Evolutionary conservation across 2,113 vertebrate species (phyloP).

Genomic region (Nothobranchius furzeri): DNA sequence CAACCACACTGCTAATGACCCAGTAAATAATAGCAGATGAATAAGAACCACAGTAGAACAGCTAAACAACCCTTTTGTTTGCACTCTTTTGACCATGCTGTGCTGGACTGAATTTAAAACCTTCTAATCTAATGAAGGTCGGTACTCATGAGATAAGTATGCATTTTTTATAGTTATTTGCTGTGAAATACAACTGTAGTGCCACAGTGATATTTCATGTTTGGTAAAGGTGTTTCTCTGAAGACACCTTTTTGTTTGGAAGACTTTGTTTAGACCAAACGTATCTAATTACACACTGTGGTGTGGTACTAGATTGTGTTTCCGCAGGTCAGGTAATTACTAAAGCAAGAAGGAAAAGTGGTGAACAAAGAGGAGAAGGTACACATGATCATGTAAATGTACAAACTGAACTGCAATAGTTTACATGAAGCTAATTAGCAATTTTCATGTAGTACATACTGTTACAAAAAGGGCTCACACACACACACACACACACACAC

Average conservation of each 20-base stretch:
- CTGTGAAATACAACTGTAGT: background rate
- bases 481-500: no score
- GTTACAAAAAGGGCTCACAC: no score
- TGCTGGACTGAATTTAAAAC: conserved; percentile 1
- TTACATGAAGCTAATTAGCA: no score
- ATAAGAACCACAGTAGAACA: conserved; percentile 4
- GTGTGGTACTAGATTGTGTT: no score
- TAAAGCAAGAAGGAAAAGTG: background rate
- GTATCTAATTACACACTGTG: background rate
- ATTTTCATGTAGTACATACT: no score
- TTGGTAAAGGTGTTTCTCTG: no score
- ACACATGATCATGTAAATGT: no score
- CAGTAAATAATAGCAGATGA: background rate
- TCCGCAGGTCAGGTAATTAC: background rate
- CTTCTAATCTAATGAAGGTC: background rate
- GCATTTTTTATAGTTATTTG: background rate
- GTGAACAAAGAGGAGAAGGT: background rate
- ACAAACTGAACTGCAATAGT: no score
- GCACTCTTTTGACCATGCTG: conserved; percentile 11
- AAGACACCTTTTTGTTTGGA: background rate
- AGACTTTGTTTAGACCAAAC: background rate
- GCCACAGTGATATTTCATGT: no score
- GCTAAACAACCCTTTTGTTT: conserved; percentile 19
- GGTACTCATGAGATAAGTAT: background rate
- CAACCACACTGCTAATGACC: background rate